Percentiles rank a stretch among this genome's conserved stretches.
phyloP scores from a whole-genome alignment of 2,113 vertebrate genomes.

The Salminus brasiliensis region DNA sequence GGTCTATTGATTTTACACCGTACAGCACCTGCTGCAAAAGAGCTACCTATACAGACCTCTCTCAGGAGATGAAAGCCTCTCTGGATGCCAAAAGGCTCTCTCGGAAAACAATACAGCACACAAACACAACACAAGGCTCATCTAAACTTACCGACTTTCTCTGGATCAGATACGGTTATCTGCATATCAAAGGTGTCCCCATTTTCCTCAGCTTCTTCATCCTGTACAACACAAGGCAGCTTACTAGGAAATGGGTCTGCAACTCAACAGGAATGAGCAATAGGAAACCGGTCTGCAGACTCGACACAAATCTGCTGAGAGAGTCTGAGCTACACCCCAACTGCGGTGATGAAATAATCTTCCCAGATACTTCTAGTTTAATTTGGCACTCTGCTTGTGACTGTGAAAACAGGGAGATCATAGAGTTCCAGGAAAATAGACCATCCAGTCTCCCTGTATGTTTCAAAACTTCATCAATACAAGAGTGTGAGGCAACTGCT shows the following conservation, averaged over 20 bases:
- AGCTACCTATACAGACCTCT: background rate
- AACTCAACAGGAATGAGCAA: slow-evolving; percentile 19
- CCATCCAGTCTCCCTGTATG: background rate
- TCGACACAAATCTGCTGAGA: background rate
- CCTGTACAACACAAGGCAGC: slow-evolving; percentile 68
- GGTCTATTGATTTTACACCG: slow-evolving; percentile 52
- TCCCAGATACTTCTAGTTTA: background rate
- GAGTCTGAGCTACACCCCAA: background rate
- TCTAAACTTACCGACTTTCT: slow-evolving; percentile 91
- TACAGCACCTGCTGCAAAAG: slow-evolving; percentile 20
- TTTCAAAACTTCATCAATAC: background rate
- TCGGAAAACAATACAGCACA: background rate
- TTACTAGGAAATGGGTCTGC: slow-evolving; percentile 5
- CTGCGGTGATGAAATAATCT: background rate
- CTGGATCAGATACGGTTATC: slow-evolving; percentile 96
- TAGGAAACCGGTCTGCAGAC: slow-evolving; percentile 26
- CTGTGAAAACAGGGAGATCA: background rate
- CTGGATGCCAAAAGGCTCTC: background rate
- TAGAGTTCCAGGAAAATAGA: background rate
- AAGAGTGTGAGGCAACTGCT: background rate
- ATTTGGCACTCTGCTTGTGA: background rate
- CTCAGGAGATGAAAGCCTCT: slow-evolving; percentile 27
- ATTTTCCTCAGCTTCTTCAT: slow-evolving; percentile 91
- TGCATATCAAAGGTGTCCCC: slow-evolving; percentile 89
- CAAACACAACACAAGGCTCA: background rate